A percentile compares a stretch with the other conserved stretches of the same genome.
These are phyloP conservation scores for Nyctibius bracteatus DNA, from an alignment of 2,113 vertebrate genomes.

Conservation along the genomic window DNA sequence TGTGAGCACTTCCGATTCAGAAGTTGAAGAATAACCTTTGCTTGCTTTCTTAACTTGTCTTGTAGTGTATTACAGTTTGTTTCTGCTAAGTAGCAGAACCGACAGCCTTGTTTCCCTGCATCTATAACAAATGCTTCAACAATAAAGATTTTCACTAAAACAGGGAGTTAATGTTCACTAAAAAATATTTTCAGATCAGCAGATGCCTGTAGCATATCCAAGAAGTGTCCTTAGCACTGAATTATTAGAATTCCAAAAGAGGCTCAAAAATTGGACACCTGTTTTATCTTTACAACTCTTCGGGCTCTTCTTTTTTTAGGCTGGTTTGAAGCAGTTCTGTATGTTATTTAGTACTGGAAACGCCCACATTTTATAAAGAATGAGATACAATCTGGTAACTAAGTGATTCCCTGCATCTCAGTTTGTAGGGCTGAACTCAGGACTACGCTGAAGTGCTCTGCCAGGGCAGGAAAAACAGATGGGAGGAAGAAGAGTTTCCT, in stretches of 20 bases:
- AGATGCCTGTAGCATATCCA: not conserved
- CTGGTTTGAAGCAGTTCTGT: not conserved
- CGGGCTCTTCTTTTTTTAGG: not conserved
- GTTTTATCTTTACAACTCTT: not conserved
- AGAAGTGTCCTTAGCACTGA: not conserved
- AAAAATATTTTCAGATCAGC: not conserved
- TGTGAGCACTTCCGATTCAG: not conserved
- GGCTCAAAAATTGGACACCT: not conserved
- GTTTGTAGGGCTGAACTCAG: not conserved
- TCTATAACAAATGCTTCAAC: not conserved
- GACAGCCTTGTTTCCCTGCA: not conserved
- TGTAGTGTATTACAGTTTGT: not conserved
- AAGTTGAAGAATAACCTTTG: not conserved
- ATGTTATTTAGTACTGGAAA: not conserved
- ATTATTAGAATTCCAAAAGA: not conserved
- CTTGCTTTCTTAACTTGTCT: not conserved
- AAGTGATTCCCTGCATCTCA: not conserved
- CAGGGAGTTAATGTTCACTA: not conserved
- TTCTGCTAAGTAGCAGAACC: not conserved
- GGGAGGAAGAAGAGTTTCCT: not conserved
- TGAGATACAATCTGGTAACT: not conserved
- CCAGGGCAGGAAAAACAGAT: not conserved
- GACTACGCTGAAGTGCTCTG: not conserved
- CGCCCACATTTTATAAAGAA: not conserved
- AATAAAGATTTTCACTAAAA: not conserved